phyloP scores from a whole-genome alignment of 1,140 invertebrate genomes.

The Andricus grossulariae region DNA sequence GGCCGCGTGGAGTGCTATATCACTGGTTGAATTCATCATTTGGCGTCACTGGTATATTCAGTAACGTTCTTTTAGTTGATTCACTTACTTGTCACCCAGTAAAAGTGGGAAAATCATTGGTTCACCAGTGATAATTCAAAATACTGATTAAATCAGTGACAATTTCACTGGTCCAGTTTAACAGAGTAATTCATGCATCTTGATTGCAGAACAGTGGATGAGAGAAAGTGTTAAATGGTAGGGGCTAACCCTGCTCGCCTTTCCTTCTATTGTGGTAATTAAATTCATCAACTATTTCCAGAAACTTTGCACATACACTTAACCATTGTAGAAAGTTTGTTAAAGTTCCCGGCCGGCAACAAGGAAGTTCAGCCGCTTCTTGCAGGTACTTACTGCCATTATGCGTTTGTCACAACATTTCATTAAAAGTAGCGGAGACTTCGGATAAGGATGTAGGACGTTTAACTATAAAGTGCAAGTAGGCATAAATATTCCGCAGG shows the following conservation, averaged over 20 bases:
- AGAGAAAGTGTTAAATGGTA: neutral
- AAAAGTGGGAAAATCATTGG: too few relatives aligned
- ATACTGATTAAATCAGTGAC: too few relatives aligned
- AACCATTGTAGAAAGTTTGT: slow-evolving; percentile 44
- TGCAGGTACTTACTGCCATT: slow-evolving; percentile 41
- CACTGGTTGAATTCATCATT: too few relatives aligned
- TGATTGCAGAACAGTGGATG: neutral
- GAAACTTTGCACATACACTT: slow-evolving; percentile 25
- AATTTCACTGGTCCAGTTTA: too few relatives aligned
- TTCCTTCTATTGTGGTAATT: slow-evolving; percentile 46
- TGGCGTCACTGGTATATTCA: too few relatives aligned
- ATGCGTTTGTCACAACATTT: slow-evolving; percentile 62
- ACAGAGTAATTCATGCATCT: too few relatives aligned
- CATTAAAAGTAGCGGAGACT: slow-evolving; percentile 48
- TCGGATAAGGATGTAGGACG: slow-evolving; percentile 23
- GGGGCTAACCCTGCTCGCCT: neutral
- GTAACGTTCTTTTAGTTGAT: too few relatives aligned
- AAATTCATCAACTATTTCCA: slow-evolving; percentile 55
- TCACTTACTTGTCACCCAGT: too few relatives aligned
- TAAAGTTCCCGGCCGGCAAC: slow-evolving; percentile 17
- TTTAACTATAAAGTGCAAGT: slow-evolving; percentile 21
- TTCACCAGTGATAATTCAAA: too few relatives aligned
- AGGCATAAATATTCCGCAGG: slow-evolving; percentile 30
- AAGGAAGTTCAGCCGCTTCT: slow-evolving; percentile 16
- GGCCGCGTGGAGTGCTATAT: too few relatives aligned